phyloP scores from a whole-genome alignment of 2,888 invertebrate genomes.

The Cremastinae sp. region DNA sequence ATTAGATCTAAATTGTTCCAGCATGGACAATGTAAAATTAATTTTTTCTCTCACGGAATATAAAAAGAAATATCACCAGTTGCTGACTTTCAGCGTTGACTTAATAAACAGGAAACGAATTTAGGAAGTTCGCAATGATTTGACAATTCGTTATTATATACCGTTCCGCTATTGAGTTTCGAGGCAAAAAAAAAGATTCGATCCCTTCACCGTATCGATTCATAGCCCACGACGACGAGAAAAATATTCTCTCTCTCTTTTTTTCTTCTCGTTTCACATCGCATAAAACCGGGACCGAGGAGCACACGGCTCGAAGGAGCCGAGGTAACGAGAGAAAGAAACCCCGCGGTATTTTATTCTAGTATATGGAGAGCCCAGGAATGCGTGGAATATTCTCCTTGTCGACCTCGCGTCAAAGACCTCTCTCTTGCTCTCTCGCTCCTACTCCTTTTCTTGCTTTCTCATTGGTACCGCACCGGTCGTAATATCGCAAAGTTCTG shows the following conservation, averaged over 20 bases:
- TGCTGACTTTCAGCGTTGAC: too few relatives aligned
- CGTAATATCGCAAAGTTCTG: constrained; percentile 36
- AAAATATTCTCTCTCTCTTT: constrained; percentile 34
- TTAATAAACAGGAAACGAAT: too few relatives aligned
- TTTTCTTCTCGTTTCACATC: constrained; percentile 49
- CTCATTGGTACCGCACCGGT: constrained; percentile 52
- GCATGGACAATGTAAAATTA: too few relatives aligned
- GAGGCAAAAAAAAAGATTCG: constrained; percentile 18
- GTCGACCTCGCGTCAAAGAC: constrained; percentile 66
- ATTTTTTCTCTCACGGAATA: too few relatives aligned
- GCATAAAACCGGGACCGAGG: constrained; percentile 45
- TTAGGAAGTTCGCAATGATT: too few relatives aligned
- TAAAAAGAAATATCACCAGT: too few relatives aligned
- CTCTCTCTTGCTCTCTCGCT: too few relatives aligned
- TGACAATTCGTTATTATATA: neutral
- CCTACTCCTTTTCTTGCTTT: constrained; percentile 61
- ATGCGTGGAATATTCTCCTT: constrained; percentile 65
- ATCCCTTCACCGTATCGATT: constrained; percentile 48
- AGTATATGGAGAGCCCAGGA: constrained; percentile 51
- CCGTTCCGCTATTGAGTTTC: neutral
- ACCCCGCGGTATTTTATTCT: constrained; percentile 9
- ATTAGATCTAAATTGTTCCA: too few relatives aligned
- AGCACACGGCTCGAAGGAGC: constrained; percentile 20
- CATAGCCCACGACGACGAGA: neutral
- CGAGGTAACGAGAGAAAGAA: constrained; percentile 32